Evolutionary conservation across 2,113 vertebrate genomes (phyloP), one percentile per base, ranked within the genome.

Genomic region (Cololabis saira): DNA sequence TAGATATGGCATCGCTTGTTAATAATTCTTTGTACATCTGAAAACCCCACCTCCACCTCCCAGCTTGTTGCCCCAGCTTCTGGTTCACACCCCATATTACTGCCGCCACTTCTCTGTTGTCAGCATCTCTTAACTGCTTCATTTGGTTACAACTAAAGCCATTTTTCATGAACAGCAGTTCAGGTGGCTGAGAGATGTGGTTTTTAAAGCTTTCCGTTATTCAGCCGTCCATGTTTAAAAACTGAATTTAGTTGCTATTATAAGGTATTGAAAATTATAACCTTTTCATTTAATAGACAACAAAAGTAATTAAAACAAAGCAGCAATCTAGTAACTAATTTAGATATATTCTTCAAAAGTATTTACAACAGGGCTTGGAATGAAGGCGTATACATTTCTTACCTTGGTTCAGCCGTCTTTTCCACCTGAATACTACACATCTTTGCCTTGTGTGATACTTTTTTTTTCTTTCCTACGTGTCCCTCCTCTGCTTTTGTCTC

Each of bases 61-160:
- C 64, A 70, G 69, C 67, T 80, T 83, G 81, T 83, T 85, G 45
- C 61, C 73, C 70, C 82, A 88, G 83, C 88, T 89, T 78, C 79
- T 77, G 41, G 45, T 56, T 76, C 57, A 61, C 58, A 24, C 61
- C 72, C 67, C 58, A 42, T 45, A 64, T 74, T 41, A 49, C 33
- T 41, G 56, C 66, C 71, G 50, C 41, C 15, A 9, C 40, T 10
- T 70, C 61, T 76, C 72, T 63, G 72, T 82, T 85, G 68, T 76
- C 74, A 55, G 49, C 83, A 86, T 86, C 79, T 87, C 63, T 56
- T 80, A 54, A 50, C 66, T 74, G 74, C 55, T 58, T 73, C 73
- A 43, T 55, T 42, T 30, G 19, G 18, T 74, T 74, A 19, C 61
- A 81, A 49, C 50, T 27, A 66, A 69, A 81, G 81, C 58, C 78